Conservation (phyloP, 2,113 vertebrate genomes). For the Rhynchomys soricoides region DNA sequence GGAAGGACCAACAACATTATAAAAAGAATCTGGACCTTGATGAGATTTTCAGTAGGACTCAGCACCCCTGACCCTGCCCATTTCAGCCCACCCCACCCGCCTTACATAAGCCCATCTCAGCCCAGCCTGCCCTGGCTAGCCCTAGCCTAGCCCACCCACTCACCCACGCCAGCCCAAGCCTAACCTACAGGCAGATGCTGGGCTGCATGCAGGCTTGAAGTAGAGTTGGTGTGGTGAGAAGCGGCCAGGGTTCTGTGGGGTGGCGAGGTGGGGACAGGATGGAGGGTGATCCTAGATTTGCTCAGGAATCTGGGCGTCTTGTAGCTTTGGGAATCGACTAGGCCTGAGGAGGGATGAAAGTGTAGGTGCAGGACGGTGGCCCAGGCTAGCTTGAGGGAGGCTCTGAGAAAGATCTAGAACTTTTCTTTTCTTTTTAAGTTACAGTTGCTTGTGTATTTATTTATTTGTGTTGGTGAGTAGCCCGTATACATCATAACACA, state of each 20-base stretch:
- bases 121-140: neutral
- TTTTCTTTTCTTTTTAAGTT: neutral
- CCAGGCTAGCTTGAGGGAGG: neutral
- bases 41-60: slow-evolving; percentile 61
- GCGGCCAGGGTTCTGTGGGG: neutral
- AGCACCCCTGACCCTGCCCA: neutral
- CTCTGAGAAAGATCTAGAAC: neutral
- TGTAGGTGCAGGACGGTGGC: neutral
- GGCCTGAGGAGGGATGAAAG: too few species aligned
- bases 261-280: neutral
- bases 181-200: neutral
- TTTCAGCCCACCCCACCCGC: neutral
- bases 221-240: too few species aligned
- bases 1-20: slow-evolving; percentile 24
- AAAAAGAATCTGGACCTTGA: slow-evolving; percentile 61
- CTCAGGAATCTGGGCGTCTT: neutral
- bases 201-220: neutral
- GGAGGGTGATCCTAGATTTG: neutral
- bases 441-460: neutral
- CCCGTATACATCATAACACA: too few species aligned
- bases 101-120: neutral
- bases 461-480: neutral
- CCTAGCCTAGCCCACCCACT: neutral
- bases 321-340: neutral
- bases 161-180: neutral